A percentile compares a stretch with the other conserved stretches of the same genome.
Evolutionary conservation across 2,113 vertebrate genomes (phyloP).

Genomic region (Eleginops maclovinus): DNA sequence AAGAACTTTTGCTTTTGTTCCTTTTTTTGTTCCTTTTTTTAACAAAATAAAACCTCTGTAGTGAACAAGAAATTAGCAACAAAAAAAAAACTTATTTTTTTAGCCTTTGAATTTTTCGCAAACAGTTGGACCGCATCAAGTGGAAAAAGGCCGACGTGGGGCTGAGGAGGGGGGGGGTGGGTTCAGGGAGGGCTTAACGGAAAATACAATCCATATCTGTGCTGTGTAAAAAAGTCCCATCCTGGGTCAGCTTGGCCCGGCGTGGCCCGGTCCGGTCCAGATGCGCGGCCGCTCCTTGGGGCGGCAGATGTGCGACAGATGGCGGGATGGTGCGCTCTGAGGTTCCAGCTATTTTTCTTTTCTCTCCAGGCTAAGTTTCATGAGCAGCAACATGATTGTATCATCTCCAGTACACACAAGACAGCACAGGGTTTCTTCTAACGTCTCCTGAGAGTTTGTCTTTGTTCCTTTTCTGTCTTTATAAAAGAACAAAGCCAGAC

Average conservation of each 20-base stretch:
- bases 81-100: slow-evolving; percentile 76
- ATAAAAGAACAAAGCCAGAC: slow-evolving; percentile 38
- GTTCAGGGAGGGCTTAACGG: slow-evolving; percentile 14
- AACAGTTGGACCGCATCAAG: slow-evolving; percentile 53
- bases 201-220: slow-evolving; percentile 41
- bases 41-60: slow-evolving; percentile 86
- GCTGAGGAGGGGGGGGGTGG: background rate
- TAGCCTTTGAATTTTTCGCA: slow-evolving; percentile 76
- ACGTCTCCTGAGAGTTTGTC: slow-evolving; percentile 38
- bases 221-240: slow-evolving; percentile 36
- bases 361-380: slow-evolving; percentile 47
- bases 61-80: slow-evolving; percentile 80
- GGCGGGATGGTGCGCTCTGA: slow-evolving; percentile 51
- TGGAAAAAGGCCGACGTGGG: slow-evolving; percentile 25
- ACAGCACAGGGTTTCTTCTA: slow-evolving; percentile 47
- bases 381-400: slow-evolving; percentile 79
- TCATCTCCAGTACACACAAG: slow-evolving; percentile 50
- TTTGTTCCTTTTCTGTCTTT: slow-evolving; percentile 32
- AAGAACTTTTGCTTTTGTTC: slow-evolving; percentile 80
- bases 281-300: slow-evolving; percentile 36
- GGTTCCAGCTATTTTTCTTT: slow-evolving; percentile 45
- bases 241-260: slow-evolving; percentile 22
- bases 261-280: slow-evolving; percentile 7
- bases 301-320: slow-evolving; percentile 5
- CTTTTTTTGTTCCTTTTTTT: slow-evolving; percentile 55